Base-by-base conservation (phyloP, 2,888 invertebrate species). In the Ormyrus pomaceus region DNA sequence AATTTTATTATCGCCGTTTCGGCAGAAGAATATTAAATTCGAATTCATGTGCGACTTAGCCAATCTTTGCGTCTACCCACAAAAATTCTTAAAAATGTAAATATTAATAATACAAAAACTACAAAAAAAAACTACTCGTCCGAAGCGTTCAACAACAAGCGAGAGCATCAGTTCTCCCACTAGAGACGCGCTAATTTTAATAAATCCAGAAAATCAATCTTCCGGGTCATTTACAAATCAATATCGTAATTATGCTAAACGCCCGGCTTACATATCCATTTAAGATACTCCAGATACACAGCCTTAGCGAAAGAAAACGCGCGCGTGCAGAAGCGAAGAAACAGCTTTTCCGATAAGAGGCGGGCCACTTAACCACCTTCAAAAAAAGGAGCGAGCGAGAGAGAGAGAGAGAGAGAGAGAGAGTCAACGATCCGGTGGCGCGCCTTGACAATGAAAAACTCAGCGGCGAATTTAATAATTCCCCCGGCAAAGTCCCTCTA, bases 171-270 rank as follows among this genome's bases (percentile, higher is more conserved):
- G 0, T 56, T 7, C 8, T 34, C n/a, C 6, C 59, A 50, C n/a
- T 34, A 2, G 50, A 11, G 19, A 70, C 11, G 2, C 50, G 19
- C 34, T 46, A 19, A 55, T 72, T 64, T 64, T 72, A 64, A 64
- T 62, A 64, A 64, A 6, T n/a, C 45, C 11, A 48, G 13, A 70
- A 70, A 73, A 73, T 73, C 65, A 66, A 61, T 72, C 50, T 55
- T 66, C n/a, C 4, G 50, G n/a, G 59, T 77, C 58, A 66, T 77
- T 72, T 65, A 48, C 46, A 48, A 61, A 72, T 72, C 72, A 46
- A 78, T 78, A 78, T 51, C 66, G 45, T 55, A 78, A 72, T 78
- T 70, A 53, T 46, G 65, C 65, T 56, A 64, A 66, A 66, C 53
- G 34, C n/a, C 0, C 19, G n/a, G 46, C 64, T 71, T 66, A n/a